Conservation (phyloP, 2,888 invertebrate genomes). For the Mechanitis messenoides region DNA sequence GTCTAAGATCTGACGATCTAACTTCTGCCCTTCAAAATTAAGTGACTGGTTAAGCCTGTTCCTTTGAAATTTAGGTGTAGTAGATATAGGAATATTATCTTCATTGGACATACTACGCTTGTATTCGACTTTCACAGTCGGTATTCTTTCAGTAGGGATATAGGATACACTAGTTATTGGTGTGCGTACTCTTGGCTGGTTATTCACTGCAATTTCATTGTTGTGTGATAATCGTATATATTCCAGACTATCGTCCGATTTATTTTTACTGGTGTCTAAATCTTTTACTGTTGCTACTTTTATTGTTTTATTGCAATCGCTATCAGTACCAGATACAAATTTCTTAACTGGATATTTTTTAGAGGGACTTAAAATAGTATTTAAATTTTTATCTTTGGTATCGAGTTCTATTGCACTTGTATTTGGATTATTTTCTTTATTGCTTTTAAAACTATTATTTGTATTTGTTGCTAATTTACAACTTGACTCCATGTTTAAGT, state of each 20-base stretch:
- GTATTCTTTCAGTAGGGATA: constrained; percentile 58
- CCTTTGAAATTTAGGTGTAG: constrained; percentile 69
- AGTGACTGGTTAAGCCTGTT: constrained; percentile 70
- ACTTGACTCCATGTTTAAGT: constrained; percentile 38
- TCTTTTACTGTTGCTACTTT: constrained; percentile 71
- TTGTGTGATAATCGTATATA: constrained; percentile 65
- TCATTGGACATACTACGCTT: constrained; percentile 63
- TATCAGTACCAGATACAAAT: constrained; percentile 62
- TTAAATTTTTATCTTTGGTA: constrained; percentile 70
- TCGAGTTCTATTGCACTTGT: constrained; percentile 67
- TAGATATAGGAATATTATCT: constrained; percentile 49
- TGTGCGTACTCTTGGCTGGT: constrained; percentile 69
- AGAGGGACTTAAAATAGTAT: constrained; percentile 62
- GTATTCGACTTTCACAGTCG: constrained; percentile 49
- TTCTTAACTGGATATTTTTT: constrained; percentile 70
- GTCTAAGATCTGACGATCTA: constrained; percentile 71
- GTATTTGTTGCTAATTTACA: constrained; percentile 40
- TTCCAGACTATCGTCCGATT: constrained; percentile 66
- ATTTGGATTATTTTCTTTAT: constrained; percentile 53
- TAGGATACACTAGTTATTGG: constrained; percentile 69
- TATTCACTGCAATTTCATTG: constrained; percentile 69
- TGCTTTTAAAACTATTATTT: constrained; percentile 44
- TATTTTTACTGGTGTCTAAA: constrained; percentile 64
- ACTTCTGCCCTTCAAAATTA: constrained; percentile 65
- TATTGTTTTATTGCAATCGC: constrained; percentile 57